A percentile compares a stretch with the other conserved stretches of the same genome.
These are phyloP conservation scores for Leptinotarsa lineolata DNA, from an alignment of 1,140 invertebrate species.

Conservation along the genomic window DNA sequence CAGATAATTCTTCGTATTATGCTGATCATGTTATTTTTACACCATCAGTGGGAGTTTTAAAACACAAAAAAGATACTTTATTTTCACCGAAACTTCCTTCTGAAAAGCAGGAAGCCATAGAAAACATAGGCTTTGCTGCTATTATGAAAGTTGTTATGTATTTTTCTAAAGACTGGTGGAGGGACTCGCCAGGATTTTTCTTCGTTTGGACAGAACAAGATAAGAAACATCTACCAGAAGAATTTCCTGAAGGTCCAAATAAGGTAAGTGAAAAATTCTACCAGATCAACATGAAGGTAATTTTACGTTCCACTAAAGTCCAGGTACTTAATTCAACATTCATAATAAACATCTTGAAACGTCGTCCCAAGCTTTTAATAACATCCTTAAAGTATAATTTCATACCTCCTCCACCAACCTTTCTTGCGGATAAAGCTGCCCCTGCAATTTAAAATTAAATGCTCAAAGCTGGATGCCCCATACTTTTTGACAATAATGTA, in stretches of 20 bases:
- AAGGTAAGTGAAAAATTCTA: background rate
- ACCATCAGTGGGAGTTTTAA: constrained; percentile 70
- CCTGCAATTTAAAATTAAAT: too few species aligned
- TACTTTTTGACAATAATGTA: too few species aligned
- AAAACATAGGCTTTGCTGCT: constrained; percentile 69
- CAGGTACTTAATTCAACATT: too few species aligned
- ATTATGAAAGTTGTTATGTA: constrained; percentile 79
- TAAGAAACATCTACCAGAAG: background rate
- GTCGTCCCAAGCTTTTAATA: too few species aligned
- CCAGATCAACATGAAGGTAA: too few species aligned
- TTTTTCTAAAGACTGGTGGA: constrained; percentile 69
- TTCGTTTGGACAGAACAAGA: constrained; percentile 63
- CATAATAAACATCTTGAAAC: too few species aligned
- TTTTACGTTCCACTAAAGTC: too few species aligned
- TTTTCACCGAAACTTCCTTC: constrained; percentile 68
- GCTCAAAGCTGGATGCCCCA: too few species aligned
- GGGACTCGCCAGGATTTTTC: constrained; percentile 58
- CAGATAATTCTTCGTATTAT: background rate
- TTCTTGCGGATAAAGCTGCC: too few species aligned
- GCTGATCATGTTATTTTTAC: constrained; percentile 74
- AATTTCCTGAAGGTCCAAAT: background rate
- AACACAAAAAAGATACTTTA: constrained; percentile 62
- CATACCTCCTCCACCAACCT: too few species aligned
- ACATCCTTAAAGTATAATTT: too few species aligned
- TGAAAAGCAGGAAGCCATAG: constrained; percentile 65